Evolutionary conservation across 2,113 vertebrate genomes (phyloP), one percentile per base, ranked within the genome.

Genomic region (Pontoporia blainvillei): DNA sequence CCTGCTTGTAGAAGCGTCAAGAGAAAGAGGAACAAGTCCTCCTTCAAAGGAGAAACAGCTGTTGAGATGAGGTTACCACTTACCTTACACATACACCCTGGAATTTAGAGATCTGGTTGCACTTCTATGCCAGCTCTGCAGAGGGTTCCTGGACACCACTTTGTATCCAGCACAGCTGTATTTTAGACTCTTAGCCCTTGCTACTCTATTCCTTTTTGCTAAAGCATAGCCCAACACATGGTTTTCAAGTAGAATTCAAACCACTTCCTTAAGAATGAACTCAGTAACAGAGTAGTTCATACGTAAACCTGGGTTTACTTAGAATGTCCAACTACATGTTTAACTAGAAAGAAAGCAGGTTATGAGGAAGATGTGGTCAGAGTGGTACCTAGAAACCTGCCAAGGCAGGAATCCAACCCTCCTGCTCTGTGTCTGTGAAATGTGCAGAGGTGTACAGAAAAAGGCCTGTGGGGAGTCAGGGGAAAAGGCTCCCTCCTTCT

Each of bases 221-320:
- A 86, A 76, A 34, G 39, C 44, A 89, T 44, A 69, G 20, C 15
- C 12, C 91, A 95, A 31, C 20, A 66, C 13, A 34, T 9, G 12
- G 34, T 86, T 93, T 96, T 86, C 61, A 76, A 78, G 27, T n/a
- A 88, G 41, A 90, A 90, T 71, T 90, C 41, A 90, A 96, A 75
- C 41, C 39, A 85, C n/a, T 61, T 86, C 61, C 46, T 86, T 69
- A 93, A 94, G 59, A 92, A 57, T 57, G 52, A 57, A 79, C 13
- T 15, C 76, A 39, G 46, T 52, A 61, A 12, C 72, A 46, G 20
- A 85, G 29, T 72, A 69, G 29, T 34, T 66, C 25, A 61, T 44
- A 44, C 23, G 46, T 93, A 83, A 72, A 83, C 39, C 44, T 73
- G 44, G 3, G 2, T 76, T 95, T 66, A 82, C 20, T 64, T 79